These are phyloP conservation scores for Megalops atlanticus DNA, from an alignment of 2,113 vertebrate genomes.

Conservation along the genomic window DNA sequence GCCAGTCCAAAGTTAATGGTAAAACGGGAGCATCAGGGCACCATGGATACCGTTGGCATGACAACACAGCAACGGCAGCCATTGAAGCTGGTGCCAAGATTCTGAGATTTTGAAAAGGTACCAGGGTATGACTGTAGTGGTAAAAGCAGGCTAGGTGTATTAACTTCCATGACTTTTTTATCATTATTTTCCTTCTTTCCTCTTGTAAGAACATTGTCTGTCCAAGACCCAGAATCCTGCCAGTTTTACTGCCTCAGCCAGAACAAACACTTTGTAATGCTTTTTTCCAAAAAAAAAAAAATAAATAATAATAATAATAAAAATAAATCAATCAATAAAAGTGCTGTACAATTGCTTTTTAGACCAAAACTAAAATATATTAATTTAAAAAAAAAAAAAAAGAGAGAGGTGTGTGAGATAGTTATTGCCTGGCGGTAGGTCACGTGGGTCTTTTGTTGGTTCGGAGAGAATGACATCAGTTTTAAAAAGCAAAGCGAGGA, in stretches of 20 bases:
- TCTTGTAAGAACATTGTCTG: constrained; percentile 22
- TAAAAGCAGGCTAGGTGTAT: not conserved
- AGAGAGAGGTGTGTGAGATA: constrained; percentile 14
- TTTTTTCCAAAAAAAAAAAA: constrained; percentile 8
- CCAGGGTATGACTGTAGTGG: not conserved
- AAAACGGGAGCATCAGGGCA: constrained; percentile 34
- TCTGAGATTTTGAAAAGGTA: constrained; percentile 21
- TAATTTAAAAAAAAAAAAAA: not conserved
- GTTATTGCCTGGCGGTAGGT: constrained; percentile 18
- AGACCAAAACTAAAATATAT: constrained; percentile 2
- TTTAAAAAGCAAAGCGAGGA: constrained; percentile 10
- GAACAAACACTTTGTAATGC: constrained; percentile 38
- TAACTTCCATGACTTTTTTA: not conserved
- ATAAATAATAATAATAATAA: too few relatives aligned
- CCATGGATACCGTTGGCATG: constrained; percentile 38
- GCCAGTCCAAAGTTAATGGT: constrained; percentile 35
- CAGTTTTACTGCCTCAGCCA: constrained; percentile 15
- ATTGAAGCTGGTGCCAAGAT: constrained; percentile 35
- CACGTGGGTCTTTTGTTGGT: too few relatives aligned
- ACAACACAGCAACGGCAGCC: constrained; percentile 32
- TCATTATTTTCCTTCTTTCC: not conserved
- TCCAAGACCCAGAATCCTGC: constrained; percentile 5
- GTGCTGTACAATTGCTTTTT: constrained; percentile 9
- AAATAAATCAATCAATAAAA: too few relatives aligned
- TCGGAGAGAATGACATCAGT: constrained; percentile 23